A percentile compares a stretch with the other conserved stretches of the same genome.
phyloP scores from a whole-genome alignment of 2,113 vertebrate genomes.

The Mesitornis unicolor region DNA sequence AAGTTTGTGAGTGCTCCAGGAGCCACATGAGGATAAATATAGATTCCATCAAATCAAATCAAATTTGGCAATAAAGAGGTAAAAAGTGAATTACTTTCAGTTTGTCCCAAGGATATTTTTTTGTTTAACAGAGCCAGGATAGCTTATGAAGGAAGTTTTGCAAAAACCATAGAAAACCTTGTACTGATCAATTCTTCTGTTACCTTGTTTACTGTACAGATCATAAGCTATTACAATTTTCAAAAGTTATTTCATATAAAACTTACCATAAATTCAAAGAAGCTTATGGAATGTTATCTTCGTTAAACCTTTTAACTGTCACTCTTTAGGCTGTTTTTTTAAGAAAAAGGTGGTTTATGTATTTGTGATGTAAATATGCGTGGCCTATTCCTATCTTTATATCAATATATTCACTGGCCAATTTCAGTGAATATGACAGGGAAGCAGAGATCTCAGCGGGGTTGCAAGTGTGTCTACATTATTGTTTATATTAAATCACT shows the following conservation, averaged over 20 bases:
- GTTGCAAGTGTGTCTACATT: neutral
- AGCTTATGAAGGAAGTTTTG: neutral
- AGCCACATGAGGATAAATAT: constrained; percentile 72
- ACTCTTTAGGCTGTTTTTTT: neutral
- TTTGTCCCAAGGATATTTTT: neutral
- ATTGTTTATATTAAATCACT: neutral
- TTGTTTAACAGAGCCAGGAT: neutral
- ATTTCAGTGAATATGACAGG: neutral
- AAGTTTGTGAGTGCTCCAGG: constrained; percentile 63
- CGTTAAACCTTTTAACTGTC: neutral
- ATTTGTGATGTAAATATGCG: neutral
- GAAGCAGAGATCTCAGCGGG: neutral
- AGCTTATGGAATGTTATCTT: neutral
- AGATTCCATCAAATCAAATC: constrained; percentile 73
- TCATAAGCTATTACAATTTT: neutral
- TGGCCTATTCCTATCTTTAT: neutral
- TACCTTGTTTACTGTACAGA: neutral
- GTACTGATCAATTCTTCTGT: neutral
- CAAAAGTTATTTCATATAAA: neutral
- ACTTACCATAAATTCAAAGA: neutral
- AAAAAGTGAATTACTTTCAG: constrained; percentile 34
- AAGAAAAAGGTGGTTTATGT: neutral
- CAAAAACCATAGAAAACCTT: neutral
- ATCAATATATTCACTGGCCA: neutral
- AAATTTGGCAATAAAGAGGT: constrained; percentile 64